Evolutionary conservation across 2,888 invertebrate genomes (phyloP), one percentile per base, ranked within the genome.

Genomic region (Papilio protenor): DNA sequence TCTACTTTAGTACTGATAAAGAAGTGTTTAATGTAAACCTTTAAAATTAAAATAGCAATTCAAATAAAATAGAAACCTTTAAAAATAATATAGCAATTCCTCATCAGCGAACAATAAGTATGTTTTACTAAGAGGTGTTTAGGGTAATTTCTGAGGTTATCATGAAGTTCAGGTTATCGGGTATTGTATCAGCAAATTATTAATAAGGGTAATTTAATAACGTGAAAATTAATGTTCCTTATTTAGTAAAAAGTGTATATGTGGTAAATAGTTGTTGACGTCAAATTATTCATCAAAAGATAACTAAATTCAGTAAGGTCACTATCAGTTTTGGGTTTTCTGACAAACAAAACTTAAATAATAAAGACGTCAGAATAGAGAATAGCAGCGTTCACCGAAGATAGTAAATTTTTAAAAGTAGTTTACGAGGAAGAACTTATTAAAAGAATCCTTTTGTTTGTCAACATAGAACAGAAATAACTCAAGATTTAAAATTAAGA

Each of bases 61-160:
- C 14, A 16, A 14, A 14, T 16, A 16, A 16, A 14, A 14, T 16
- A 16, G 27, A n/a, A 2, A 33, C 66, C 66, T 66, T 40, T n/a
- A 27, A 40, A 66, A 66, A n/a, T 40, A 40, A 11, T 40, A 66
- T 66, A 66, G 66, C 66, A 66, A 66, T 66, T 66, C 8, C 40
- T 66, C n/a, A n/a, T 66, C 40, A 18, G n/a, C 3, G 40, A 11
- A 66, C 10, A 33, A n/a, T 66, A 66, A 40, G 2, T 66, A 66
- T 66, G 18, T 40, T 66, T 66, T 8, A 40, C 11, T 33, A 64
- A 64, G 8, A 18, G 23, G 6, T 12, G 27, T 14, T 59, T 14
- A 59, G 23, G 1, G 0, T 8, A 57, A 57, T 57, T 18, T 57
- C 14, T 27, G 40, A 40, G 40, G 40, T 40, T 40, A 40, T 40